Base-by-base conservation (phyloP, 2,113 vertebrate genomes). In the Lichenostomus cassidix region DNA sequence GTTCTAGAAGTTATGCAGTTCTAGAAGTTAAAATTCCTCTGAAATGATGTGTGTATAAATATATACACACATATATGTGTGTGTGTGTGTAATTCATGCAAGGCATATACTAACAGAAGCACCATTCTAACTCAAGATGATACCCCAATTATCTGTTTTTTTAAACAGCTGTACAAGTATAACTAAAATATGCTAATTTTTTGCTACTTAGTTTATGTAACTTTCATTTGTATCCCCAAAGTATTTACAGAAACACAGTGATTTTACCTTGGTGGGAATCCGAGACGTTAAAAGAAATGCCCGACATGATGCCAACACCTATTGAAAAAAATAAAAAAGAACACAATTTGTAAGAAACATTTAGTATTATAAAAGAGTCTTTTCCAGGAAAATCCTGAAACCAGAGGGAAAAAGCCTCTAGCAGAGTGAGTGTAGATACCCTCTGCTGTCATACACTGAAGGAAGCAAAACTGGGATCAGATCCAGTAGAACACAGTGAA, bases 291-390 rank as follows among this genome's bases (percentile, higher is more conserved):
- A 87, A 22, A 99, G 98, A 98, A 99, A 99, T 55, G 97, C 98
- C 12, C 99, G 98, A 95, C 99, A 99, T 95, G 99, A 98, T 15
- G 99, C 98, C 15, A 99, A 98, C n/a, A 99, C 99, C 99, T 99
- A 92, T 22, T 74, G 96, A 89, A 82, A 41, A 52, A 44, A 75
- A 83, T 2, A 7, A 31, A 88, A 92, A 74, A 96, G 13, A 96
- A 29, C 28, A 69, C 31, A 31, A 88, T 33, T 46, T 41, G 11
- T 89, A 68, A 89, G 18, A 74, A 88, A 42, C 29, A 55, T 15
- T 74, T 70, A 58, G 16, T 63, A 56, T 12, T 65, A 47, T 11
- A 47, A 25, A 50, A 59, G 1, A 67, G 31, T 44, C 8, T 80
- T 73, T 64, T 58, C 44, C 58, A 60, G 27, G 44, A 67, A 92